A percentile compares a stretch with the other conserved stretches of the same genome.
Evolutionary conservation across 2,888 invertebrate genomes (phyloP).

Genomic region (Anthrax anthrax): DNA sequence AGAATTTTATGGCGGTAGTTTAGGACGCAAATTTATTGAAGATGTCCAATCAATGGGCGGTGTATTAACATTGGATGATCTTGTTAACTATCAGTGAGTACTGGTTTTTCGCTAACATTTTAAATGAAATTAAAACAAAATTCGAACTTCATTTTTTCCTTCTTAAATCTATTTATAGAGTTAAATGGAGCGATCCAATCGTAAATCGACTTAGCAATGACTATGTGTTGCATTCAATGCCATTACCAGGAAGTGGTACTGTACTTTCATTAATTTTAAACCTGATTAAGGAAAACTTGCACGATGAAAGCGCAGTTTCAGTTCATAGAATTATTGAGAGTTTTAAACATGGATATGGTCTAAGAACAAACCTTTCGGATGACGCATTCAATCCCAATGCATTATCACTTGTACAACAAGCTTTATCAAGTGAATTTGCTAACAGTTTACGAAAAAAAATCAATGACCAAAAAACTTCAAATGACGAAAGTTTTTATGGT

Average conservation of each 20-base stretch:
- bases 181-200: background rate
- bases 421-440: slow-evolving; percentile 37
- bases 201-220: slow-evolving; percentile 30
- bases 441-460: slow-evolving; percentile 36
- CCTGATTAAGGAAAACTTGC: slow-evolving; percentile 42
- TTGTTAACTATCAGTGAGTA: slow-evolving; percentile 52
- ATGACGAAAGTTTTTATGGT: slow-evolving; percentile 57
- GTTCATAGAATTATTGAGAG: slow-evolving; percentile 71
- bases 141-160: background rate
- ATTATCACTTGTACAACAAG: slow-evolving; percentile 4
- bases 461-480: slow-evolving; percentile 41
- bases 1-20: slow-evolving; percentile 64
- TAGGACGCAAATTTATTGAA: slow-evolving; percentile 39
- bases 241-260: slow-evolving; percentile 75
- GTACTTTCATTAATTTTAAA: slow-evolving; percentile 71
- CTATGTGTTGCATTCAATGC: slow-evolving; percentile 57
- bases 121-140: too few species aligned
- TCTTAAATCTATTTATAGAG: background rate
- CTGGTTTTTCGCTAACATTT: background rate
- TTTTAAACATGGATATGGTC: slow-evolving; percentile 84
- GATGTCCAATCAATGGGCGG: slow-evolving; percentile 59
- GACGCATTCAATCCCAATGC: slow-evolving; percentile 22
- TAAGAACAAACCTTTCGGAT: slow-evolving; percentile 63
- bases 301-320: slow-evolving; percentile 30
- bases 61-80: slow-evolving; percentile 63